Conservation (phyloP, 2,113 vertebrate species). For the Poeciliopsis prolifica region DNA sequence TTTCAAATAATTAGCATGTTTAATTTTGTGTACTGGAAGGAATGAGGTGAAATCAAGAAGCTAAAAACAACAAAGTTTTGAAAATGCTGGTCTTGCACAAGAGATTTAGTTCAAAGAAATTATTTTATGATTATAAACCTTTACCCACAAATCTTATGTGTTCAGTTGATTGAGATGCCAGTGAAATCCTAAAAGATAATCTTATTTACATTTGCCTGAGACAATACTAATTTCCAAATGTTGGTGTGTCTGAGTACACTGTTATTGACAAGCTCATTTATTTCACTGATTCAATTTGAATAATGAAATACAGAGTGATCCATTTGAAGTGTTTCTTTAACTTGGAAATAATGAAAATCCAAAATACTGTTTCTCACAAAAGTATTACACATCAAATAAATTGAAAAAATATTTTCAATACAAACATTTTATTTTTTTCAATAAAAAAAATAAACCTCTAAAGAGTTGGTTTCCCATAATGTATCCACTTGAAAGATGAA, state of each 20-base stretch:
- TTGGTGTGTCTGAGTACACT: background rate
- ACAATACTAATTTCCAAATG: background rate
- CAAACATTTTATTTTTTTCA: background rate
- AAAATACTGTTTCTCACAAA: background rate
- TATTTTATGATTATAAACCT: background rate
- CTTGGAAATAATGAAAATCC: background rate
- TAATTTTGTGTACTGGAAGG: background rate
- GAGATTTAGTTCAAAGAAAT: conserved; percentile 1
- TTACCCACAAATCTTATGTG: conserved; percentile 18
- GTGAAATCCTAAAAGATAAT: no score
- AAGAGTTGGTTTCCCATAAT: background rate
- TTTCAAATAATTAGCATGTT: conserved; percentile 5
- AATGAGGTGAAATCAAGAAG: conserved; percentile 18
- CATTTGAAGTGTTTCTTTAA: background rate
- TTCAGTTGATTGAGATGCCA: background rate
- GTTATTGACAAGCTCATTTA: background rate
- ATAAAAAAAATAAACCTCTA: background rate
- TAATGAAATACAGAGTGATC: background rate
- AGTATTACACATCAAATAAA: background rate
- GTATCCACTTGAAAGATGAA: no score
- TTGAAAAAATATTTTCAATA: background rate
- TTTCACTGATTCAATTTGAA: background rate
- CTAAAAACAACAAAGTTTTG: conserved; percentile 4
- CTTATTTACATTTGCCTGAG: background rate
- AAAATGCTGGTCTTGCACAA: background rate